Percentiles rank a stretch among this genome's conserved stretches.
Conservation (phyloP, 2,113 vertebrate species). For the Muntiacus reevesi region DNA sequence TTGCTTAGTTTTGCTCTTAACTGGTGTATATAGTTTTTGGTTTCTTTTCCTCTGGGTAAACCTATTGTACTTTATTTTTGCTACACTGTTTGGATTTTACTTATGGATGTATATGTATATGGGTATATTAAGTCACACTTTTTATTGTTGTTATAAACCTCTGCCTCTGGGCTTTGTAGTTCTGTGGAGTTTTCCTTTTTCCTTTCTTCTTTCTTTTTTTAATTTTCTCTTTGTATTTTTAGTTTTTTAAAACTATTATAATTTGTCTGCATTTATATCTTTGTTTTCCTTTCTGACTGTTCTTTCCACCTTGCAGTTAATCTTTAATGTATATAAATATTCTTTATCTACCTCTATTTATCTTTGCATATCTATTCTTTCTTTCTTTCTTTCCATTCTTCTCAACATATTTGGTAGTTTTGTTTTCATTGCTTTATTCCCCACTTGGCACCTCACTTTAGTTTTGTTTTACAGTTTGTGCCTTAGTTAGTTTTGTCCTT, state of each 20-base stretch:
- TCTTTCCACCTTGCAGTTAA: not conserved
- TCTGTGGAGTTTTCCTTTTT: not conserved
- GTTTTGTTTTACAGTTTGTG: not conserved
- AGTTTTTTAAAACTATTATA: not conserved
- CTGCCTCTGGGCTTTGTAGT: not conserved
- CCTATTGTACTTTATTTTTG: not conserved
- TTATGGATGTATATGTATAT: not conserved
- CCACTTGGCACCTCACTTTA: not conserved
- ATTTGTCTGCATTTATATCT: not conserved
- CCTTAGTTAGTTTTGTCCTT: not conserved
- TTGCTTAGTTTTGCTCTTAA: not conserved
- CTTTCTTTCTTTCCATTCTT: not conserved
- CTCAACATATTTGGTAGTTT: not conserved
- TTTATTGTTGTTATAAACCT: not conserved
- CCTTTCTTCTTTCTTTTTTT: not conserved
- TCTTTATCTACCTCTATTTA: not conserved
- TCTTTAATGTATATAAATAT: not conserved
- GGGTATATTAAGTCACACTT: not conserved
- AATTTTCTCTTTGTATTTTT: not conserved
- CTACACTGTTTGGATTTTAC: not conserved
- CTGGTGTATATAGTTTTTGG: not conserved
- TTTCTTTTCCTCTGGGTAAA: not conserved
- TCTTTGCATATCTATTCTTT: not conserved
- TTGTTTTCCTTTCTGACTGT: not conserved
- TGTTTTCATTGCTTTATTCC: not conserved